Percentiles rank a stretch among this genome's conserved stretches.
Evolutionary conservation across 2,113 vertebrate species (phyloP).

Genomic region (Haplochromis vanheusdeni): DNA sequence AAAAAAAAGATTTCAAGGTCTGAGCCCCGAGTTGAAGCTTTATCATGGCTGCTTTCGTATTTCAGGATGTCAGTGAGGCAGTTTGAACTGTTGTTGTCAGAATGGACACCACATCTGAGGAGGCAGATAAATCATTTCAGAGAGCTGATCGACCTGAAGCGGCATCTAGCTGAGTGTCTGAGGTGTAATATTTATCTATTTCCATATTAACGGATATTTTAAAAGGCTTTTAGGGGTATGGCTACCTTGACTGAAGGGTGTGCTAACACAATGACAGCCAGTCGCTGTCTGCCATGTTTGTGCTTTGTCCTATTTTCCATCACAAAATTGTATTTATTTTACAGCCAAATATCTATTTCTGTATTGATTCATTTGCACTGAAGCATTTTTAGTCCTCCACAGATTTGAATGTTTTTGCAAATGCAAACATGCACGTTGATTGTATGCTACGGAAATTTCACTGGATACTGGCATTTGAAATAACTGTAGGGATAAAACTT

Average conservation of each 20-base stretch:
- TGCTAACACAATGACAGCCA: neutral
- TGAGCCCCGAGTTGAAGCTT: neutral
- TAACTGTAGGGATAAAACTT: neutral
- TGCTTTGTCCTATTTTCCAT: neutral
- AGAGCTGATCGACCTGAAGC: neutral
- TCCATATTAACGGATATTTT: neutral
- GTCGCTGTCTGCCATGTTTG: neutral
- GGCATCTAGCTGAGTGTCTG: neutral
- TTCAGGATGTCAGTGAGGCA: neutral
- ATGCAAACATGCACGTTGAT: neutral
- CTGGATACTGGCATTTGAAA: neutral
- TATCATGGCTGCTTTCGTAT: fast-evolving
- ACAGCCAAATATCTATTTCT: neutral
- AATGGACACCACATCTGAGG: neutral
- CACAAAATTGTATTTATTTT: neutral
- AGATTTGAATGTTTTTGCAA: neutral
- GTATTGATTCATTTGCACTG: neutral
- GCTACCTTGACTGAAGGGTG: neutral
- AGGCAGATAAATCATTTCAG: neutral
- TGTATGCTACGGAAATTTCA: neutral
- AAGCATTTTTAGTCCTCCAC: neutral
- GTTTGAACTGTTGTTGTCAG: neutral
- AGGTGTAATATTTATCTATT: neutral
- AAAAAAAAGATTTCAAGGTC: neutral
- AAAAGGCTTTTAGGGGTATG: neutral